These are phyloP conservation scores for Anagrus nilaparvatae DNA, from an alignment of 1,140 invertebrate species.

Conservation along the genomic window DNA sequence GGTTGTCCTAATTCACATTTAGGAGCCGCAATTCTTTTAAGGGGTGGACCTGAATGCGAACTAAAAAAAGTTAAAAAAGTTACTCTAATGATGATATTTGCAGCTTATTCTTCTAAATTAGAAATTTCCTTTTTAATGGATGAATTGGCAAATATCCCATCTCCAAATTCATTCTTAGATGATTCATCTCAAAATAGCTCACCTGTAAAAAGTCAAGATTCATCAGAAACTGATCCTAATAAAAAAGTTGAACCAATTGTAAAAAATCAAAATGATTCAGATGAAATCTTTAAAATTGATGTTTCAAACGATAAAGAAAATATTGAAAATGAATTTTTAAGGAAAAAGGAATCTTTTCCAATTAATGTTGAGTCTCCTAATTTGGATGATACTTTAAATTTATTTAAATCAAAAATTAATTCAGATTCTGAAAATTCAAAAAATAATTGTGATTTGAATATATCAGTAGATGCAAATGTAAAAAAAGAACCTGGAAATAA, in stretches of 20 bases:
- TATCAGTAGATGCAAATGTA: constrained; percentile 11
- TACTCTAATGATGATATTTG: constrained; percentile 69
- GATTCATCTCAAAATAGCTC: constrained; percentile 30
- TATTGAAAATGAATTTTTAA: too few species aligned
- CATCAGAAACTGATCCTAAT: constrained; percentile 1
- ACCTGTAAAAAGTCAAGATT: constrained; percentile 15
- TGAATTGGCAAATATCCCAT: constrained; percentile 58
- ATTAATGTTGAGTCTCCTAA: constrained; percentile 25
- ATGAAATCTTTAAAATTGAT: too few species aligned
- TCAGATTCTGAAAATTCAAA: constrained; percentile 30
- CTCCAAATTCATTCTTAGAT: constrained; percentile 39
- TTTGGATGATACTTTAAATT: constrained; percentile 36
- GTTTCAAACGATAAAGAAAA: too few species aligned
- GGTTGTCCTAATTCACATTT: constrained; percentile 73
- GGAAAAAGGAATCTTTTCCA: too few species aligned
- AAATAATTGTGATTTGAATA: constrained; percentile 19
- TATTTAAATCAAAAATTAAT: constrained; percentile 31
- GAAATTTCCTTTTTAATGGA: constrained; percentile 87
- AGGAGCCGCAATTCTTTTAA: constrained; percentile 80
- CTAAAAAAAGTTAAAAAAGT: constrained; percentile 75
- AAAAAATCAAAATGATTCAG: too few species aligned
- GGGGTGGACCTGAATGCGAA: constrained; percentile 68
- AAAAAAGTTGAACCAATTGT: constrained; percentile 3
- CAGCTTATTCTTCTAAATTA: constrained; percentile 82
- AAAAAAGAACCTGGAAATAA: constrained; percentile 17